Evolutionary conservation across 2,888 invertebrate genomes (phyloP).

Genomic region (Ichneumoninae sp.): DNA sequence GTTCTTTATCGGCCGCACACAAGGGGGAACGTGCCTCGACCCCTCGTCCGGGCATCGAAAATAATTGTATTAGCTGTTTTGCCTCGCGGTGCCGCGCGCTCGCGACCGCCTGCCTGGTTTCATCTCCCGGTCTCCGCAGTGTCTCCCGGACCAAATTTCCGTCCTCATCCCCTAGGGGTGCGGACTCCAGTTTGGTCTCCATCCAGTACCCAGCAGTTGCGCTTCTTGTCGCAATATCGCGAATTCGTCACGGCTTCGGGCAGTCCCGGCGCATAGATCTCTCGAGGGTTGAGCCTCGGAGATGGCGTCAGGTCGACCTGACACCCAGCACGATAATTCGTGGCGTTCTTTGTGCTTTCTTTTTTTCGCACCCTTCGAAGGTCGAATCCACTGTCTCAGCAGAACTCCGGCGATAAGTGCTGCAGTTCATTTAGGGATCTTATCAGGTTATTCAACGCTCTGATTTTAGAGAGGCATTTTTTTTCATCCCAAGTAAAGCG

Average conservation of each 20-base stretch:
- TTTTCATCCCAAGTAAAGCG: too few species aligned
- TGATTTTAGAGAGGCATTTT: too few species aligned
- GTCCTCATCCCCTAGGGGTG: not conserved
- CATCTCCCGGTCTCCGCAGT: conserved; percentile 12
- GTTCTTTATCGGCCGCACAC: conserved; percentile 64
- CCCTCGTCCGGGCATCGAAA: conserved; percentile 74
- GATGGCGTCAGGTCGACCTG: conserved; percentile 24
- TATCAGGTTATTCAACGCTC: too few species aligned
- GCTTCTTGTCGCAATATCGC: conserved; percentile 44
- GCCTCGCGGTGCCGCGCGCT: conserved; percentile 32
- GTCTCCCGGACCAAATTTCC: conserved; percentile 19
- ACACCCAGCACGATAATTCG: conserved; percentile 32
- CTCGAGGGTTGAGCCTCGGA: conserved; percentile 13
- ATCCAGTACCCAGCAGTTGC: conserved; percentile 36
- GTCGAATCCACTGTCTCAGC: conserved; percentile 35
- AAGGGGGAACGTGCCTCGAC: conserved; percentile 68
- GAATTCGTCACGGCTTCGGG: conserved; percentile 34
- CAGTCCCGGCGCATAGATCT: not conserved
- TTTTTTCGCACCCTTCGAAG: conserved; percentile 23
- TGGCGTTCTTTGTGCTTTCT: conserved; percentile 1
- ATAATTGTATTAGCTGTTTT: conserved; percentile 80
- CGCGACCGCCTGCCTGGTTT: not conserved
- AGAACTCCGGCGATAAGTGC: conserved; percentile 4
- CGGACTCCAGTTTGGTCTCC: not conserved
- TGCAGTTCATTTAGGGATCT: not conserved